Base-by-base conservation (phyloP, 2,113 vertebrate species). In the Xiphias gladius region DNA sequence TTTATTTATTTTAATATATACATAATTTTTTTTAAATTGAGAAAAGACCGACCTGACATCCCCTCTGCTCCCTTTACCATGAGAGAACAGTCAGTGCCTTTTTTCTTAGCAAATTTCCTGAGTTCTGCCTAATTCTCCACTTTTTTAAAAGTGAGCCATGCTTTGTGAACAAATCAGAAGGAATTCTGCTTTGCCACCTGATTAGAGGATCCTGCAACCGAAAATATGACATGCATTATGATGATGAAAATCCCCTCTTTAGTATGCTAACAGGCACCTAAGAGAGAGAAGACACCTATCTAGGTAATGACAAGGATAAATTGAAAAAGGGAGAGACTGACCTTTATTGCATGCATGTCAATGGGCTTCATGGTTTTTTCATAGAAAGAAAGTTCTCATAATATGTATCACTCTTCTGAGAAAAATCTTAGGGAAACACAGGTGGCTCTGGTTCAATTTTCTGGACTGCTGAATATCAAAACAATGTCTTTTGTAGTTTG, bases 241-340 rank as follows among this genome's bases (percentile, higher is more conserved):
- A 63, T 84, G 72, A 86, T 72, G 52, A 86, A 80, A 77, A 57
- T 28, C n/a, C 7, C 71, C 72, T 86, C 67, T 67, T 91, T 81
- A 84, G 68, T 84, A 84, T 88, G 88, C 65, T 20, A 67, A 54
- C 19, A 62, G 24, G 13, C 63, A 46, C 68, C 55, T 58, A 2
- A 73, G 61, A 86, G 77, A 78, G 64, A 57, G 64, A 88, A 76
- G 82, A 88, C 61, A 54, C 73, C 71, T 79, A 76, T 74, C 85
- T 66, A 59, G 52, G 77, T 79, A 87, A 89, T 92, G 88, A 86
- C 82, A 78, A 72, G 73, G 70, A 80, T 48, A 86, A 90, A 89
- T 78, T 84, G 82, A 90, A 89, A 91, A 88, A 64, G 69, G 52
- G 35, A 80, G 58, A 80, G 41, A 80, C 30, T 89, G 86, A 92